Conservation (phyloP, 2,797 vertebrate genomes). For the Tympanoctomys barrerae region DNA sequence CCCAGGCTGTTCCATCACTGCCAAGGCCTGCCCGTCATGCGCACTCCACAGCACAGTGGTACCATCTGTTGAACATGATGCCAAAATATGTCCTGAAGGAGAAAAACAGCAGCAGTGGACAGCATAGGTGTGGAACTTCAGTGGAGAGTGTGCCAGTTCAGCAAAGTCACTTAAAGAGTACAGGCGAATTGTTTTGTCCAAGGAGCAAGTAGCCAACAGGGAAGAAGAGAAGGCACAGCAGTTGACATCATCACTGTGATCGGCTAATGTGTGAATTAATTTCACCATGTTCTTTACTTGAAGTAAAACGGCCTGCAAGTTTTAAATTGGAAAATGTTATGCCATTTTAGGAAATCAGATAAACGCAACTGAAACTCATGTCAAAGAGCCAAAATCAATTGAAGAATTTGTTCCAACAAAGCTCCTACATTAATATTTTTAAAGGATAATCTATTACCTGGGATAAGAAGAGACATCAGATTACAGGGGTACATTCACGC, state of each 20-base stretch:
- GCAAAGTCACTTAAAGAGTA: conserved; percentile 91
- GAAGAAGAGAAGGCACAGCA: conserved; percentile 93
- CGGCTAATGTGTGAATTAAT: conserved; percentile 92
- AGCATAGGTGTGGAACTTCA: conserved; percentile 93
- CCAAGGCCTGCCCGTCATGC: conserved; percentile 89
- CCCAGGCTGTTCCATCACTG: conserved; percentile 92
- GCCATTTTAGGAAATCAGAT: not conserved
- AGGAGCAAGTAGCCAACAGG: conserved; percentile 95
- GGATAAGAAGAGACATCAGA: not conserved
- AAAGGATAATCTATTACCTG: not conserved
- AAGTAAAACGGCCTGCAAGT: conserved; percentile 84
- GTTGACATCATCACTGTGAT: conserved; percentile 96
- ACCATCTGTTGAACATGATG: conserved; percentile 97
- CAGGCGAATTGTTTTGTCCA: conserved; percentile 95
- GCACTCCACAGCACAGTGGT: conserved; percentile 92
- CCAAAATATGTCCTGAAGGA: conserved; percentile 92
- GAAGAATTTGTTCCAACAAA: conserved; percentile 29
- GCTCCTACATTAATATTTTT: not conserved
- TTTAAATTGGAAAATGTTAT: conserved; percentile 74
- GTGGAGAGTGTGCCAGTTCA: conserved; percentile 93
- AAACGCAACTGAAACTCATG: conserved; percentile 16
- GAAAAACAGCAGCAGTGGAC: conserved; percentile 98
- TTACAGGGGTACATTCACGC: not conserved
- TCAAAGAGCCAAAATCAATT: not conserved
- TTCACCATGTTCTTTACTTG: conserved; percentile 90